Evolutionary conservation across 2,888 invertebrate species (phyloP).

Genomic region (Drosophila austrosaltans): DNA sequence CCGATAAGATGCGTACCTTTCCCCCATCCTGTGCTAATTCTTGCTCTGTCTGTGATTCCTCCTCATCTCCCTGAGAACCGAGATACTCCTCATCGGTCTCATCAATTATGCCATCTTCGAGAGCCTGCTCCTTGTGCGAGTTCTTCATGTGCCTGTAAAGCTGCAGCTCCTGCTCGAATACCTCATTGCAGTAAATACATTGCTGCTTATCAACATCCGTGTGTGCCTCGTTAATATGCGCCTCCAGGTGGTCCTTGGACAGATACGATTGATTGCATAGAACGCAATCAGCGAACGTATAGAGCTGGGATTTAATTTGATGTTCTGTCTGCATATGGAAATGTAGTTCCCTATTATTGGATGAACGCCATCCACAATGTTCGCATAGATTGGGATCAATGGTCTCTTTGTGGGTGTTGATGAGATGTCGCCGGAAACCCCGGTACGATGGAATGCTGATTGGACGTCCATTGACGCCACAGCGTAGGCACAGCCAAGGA

Average conservation of each 20-base stretch:
- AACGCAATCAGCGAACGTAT: constrained; percentile 91
- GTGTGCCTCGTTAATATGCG: constrained; percentile 87
- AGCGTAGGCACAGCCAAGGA: constrained; percentile 92
- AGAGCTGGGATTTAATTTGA: constrained; percentile 88
- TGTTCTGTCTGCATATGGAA: constrained; percentile 93
- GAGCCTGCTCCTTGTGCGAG: constrained; percentile 87
- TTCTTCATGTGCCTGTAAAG: constrained; percentile 89
- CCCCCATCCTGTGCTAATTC: constrained; percentile 42
- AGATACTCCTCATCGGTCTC: constrained; percentile 84
- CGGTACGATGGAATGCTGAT: constrained; percentile 91
- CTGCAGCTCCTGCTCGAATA: constrained; percentile 88
- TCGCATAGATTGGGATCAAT: constrained; percentile 92
- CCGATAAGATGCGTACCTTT: constrained; percentile 85
- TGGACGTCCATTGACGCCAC: constrained; percentile 88
- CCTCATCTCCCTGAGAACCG: constrained; percentile 73
- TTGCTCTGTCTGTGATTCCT: constrained; percentile 62
- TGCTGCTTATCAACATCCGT: constrained; percentile 84
- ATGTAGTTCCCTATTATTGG: constrained; percentile 89
- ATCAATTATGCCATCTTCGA: constrained; percentile 87
- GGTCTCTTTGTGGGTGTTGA: constrained; percentile 91
- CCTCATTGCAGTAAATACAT: constrained; percentile 90
- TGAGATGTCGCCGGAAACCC: constrained; percentile 91
- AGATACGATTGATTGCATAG: constrained; percentile 89
- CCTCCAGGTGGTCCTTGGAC: constrained; percentile 88
- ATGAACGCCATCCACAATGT: constrained; percentile 91